phyloP scores from a whole-genome alignment of 1,140 invertebrate species.

The Saccostrea echinata region DNA sequence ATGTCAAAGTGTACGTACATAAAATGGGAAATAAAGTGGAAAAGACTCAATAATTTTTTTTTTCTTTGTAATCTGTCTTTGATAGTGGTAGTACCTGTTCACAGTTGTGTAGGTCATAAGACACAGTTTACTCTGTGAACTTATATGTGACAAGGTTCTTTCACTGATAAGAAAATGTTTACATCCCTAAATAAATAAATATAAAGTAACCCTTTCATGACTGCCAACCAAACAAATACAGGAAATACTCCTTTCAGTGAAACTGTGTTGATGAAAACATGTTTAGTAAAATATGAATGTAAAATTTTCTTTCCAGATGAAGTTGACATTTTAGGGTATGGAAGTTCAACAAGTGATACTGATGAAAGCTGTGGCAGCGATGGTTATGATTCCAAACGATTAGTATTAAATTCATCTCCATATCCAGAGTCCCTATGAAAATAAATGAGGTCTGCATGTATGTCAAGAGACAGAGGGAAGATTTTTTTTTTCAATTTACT shows the following conservation, averaged over 20 bases:
- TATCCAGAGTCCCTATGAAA: conserved; percentile 64
- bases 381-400: conserved; percentile 61
- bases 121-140: too few species aligned
- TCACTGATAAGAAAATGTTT: conserved; percentile 5
- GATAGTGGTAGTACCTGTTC: too few species aligned
- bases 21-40: too few species aligned
- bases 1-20: not conserved
- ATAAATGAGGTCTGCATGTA: conserved; percentile 30
- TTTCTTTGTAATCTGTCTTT: too few species aligned
- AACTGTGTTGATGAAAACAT: not conserved
- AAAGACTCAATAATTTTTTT: too few species aligned
- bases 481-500: conserved; percentile 40
- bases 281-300: too few species aligned
- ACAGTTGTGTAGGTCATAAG: too few species aligned
- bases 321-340: conserved; percentile 92
- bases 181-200: not conserved
- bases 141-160: too few species aligned
- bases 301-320: conserved; percentile 86
- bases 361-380: conserved; percentile 83
- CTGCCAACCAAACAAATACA: not conserved
- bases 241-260: not conserved
- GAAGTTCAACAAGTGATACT: conserved; percentile 91
- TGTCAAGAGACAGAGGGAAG: not conserved
- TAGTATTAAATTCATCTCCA: conserved; percentile 63
- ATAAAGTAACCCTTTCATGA: not conserved